Percentiles rank a stretch among this genome's conserved stretches.
Evolutionary conservation across 2,797 vertebrate genomes (phyloP).

Genomic region (Paedocypris micromegethes): DNA sequence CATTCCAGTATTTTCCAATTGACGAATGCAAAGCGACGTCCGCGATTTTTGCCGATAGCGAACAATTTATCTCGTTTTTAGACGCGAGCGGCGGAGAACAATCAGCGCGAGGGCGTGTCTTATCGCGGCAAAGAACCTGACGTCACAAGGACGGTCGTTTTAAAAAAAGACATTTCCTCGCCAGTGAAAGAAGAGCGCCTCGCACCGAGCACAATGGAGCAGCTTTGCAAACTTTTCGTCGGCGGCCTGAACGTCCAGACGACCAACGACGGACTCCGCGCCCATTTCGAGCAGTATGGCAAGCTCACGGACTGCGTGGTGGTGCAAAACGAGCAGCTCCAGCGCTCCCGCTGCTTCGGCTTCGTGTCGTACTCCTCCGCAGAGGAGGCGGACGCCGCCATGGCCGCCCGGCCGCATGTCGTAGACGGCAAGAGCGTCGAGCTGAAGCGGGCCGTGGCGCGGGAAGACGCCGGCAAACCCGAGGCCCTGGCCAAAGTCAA

Average conservation of each 20-base stretch:
- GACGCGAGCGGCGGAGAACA: too few species aligned
- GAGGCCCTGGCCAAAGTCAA: conserved; percentile 81
- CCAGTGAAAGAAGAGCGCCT: not conserved
- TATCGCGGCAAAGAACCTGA: not conserved
- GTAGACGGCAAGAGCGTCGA: conserved; percentile 80
- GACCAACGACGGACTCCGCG: conserved; percentile 76
- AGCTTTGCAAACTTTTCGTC: conserved; percentile 81
- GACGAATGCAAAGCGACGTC: too few species aligned
- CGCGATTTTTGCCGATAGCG: too few species aligned
- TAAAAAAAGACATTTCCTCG: conserved; percentile 14
- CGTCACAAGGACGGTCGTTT: conserved; percentile 30
- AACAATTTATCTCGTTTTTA: too few species aligned
- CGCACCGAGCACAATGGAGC: conserved; percentile 56
- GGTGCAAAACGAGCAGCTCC: conserved; percentile 75
- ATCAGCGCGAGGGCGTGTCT: not conserved
- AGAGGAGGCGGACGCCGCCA: conserved; percentile 79
- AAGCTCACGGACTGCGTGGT: conserved; percentile 80
- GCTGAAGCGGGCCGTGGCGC: conserved; percentile 79
- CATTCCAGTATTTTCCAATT: too few species aligned
- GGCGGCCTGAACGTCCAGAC: conserved; percentile 81
- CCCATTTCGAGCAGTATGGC: conserved; percentile 79
- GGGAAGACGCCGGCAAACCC: conserved; percentile 78
- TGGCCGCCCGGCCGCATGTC: conserved; percentile 78
- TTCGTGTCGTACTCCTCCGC: conserved; percentile 78
- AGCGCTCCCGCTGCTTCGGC: conserved; percentile 80